A percentile compares a stretch with the other conserved stretches of the same genome.
Evolutionary conservation across 2,888 invertebrate species (phyloP).

Genomic region (Dinocampus coccinellae): DNA sequence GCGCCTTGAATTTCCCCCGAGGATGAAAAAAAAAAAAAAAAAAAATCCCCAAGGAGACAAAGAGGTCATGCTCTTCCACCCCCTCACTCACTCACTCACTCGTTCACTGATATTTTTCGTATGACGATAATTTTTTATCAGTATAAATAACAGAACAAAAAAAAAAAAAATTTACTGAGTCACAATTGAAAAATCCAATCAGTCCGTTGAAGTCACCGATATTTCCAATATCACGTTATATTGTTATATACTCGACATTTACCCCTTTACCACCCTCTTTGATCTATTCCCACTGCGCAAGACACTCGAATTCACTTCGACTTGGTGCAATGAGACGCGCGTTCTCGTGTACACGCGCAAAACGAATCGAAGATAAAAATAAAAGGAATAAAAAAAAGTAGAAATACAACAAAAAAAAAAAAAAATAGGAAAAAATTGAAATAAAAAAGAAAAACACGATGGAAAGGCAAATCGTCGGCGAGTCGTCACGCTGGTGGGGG

Average conservation of each 20-base stretch:
- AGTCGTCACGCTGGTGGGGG: background rate
- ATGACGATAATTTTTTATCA: conserved; percentile 22
- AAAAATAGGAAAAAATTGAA: background rate
- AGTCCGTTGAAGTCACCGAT: conserved; percentile 69
- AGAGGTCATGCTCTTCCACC: conserved; percentile 22
- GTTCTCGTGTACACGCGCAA: too few relatives aligned
- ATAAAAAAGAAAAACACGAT: background rate
- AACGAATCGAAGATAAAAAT: too few relatives aligned
- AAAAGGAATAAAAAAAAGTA: too few relatives aligned
- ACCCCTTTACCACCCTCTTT: too few relatives aligned
- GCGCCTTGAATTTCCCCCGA: conserved; percentile 11
- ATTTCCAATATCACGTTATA: conserved; percentile 64
- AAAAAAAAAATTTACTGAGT: conserved; percentile 7
- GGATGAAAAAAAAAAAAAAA: conserved; percentile 5
- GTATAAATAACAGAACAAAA: background rate
- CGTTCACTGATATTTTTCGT: conserved; percentile 22
- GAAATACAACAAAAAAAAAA: background rate
- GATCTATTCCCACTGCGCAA: too few relatives aligned
- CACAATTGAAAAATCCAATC: too few relatives aligned
- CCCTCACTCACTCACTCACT: conserved; percentile 23
- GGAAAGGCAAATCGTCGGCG: background rate
- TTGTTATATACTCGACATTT: conserved; percentile 32
- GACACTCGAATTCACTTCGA: too few relatives aligned
- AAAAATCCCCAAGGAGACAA: conserved; percentile 2
- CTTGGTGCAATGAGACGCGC: too few relatives aligned